Conservation (phyloP, 2,797 vertebrate genomes). For the Sebastes miniatus region DNA sequence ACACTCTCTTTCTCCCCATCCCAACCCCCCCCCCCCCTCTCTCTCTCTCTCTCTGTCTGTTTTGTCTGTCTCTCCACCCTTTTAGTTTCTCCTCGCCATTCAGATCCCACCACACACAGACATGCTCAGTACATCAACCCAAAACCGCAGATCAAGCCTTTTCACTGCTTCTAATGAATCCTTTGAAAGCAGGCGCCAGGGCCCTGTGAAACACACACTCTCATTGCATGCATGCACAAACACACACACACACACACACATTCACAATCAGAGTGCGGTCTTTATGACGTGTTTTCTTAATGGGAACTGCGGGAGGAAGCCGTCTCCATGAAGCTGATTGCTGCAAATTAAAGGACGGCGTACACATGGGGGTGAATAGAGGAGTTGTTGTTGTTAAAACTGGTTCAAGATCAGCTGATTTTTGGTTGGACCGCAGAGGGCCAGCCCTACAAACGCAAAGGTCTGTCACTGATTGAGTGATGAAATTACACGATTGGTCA, state of each 20-base stretch:
- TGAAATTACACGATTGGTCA: too few species aligned
- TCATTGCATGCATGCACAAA: not conserved
- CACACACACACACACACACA: not conserved
- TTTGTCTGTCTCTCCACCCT: conserved; percentile 30
- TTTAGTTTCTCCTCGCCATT: conserved; percentile 24
- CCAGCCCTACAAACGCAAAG: too few species aligned
- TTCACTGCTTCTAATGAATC: conserved; percentile 68
- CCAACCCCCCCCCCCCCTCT: not conserved
- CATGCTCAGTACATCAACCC: conserved; percentile 41
- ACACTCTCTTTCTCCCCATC: conserved; percentile 2
- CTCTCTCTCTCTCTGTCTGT: not conserved
- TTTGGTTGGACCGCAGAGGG: not conserved
- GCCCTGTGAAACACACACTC: conserved; percentile 45
- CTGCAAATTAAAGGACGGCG: conserved; percentile 24
- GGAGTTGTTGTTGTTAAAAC: conserved; percentile 20
- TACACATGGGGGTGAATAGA: not conserved
- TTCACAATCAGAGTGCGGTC: not conserved
- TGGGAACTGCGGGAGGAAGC: conserved; percentile 45
- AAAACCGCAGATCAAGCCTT: conserved; percentile 63
- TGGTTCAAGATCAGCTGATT: not conserved
- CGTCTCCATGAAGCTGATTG: conserved; percentile 48
- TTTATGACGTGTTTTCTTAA: conserved; percentile 38
- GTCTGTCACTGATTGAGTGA: too few species aligned
- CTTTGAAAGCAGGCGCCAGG: conserved; percentile 62
- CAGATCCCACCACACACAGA: conserved; percentile 19